phyloP scores from a whole-genome alignment of 1,140 invertebrate species.

The Pararge aegeria region DNA sequence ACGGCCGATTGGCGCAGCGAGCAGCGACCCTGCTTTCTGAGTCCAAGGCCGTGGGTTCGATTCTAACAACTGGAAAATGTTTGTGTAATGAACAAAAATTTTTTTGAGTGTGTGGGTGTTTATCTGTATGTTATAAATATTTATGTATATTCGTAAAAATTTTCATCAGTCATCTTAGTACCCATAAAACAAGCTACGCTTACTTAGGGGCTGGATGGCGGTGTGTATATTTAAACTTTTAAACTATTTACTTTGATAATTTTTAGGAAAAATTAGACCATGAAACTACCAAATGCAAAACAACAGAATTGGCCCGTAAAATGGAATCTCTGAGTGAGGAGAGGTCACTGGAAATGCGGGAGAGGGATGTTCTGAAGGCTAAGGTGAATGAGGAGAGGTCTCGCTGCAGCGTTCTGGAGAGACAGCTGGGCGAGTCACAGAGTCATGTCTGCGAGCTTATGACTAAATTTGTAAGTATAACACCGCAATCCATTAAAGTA shows the following conservation, averaged over 20 bases:
- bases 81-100: too few relatives aligned
- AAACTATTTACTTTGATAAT: not conserved
- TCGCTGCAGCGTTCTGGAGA: constrained; percentile 47
- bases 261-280: constrained; percentile 59
- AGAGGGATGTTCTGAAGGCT: constrained; percentile 72
- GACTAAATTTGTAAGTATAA: constrained; percentile 59
- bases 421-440: constrained; percentile 56
- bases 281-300: constrained; percentile 42
- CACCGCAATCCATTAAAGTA: not conserved
- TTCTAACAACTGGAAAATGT: too few relatives aligned
- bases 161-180: too few relatives aligned
- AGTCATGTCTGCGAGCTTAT: constrained; percentile 50
- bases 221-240: too few relatives aligned
- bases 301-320: constrained; percentile 40
- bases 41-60: too few relatives aligned
- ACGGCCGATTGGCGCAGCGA: too few relatives aligned
- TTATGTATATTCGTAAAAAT: too few relatives aligned
- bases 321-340: constrained; percentile 42
- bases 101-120: too few relatives aligned
- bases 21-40: too few relatives aligned
- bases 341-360: constrained; percentile 39
- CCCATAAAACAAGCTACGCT: too few relatives aligned
- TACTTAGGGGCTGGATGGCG: too few relatives aligned
- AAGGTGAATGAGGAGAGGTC: constrained; percentile 73
- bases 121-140: too few relatives aligned